phyloP scores from a whole-genome alignment of 2,113 vertebrate genomes.

The Jaculus jaculus region DNA sequence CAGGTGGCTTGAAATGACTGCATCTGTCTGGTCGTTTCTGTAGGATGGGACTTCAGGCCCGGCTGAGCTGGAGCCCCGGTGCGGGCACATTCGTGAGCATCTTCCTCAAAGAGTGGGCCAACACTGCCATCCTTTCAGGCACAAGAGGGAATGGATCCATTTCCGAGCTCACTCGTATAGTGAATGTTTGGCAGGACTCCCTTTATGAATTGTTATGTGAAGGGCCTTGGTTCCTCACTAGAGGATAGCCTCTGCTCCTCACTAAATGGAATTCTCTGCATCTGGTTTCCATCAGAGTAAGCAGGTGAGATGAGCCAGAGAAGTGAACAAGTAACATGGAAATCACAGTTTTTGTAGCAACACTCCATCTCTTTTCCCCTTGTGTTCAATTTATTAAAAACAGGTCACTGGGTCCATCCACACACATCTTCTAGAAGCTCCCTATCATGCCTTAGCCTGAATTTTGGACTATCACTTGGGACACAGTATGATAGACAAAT shows the following conservation, averaged over 20 bases:
- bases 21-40: not conserved
- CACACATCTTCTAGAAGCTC: not conserved
- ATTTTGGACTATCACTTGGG: not conserved
- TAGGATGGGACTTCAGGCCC: not conserved
- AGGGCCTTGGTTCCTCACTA: not conserved
- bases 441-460: not conserved
- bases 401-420: not conserved
- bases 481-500: slow-evolving; percentile 17
- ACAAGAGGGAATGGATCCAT: not conserved
- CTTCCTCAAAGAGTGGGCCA: not conserved
- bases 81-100: not conserved
- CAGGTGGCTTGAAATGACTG: not conserved
- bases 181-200: not conserved
- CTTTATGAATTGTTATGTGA: not conserved
- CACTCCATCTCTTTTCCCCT: not conserved
- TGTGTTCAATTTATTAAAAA: not conserved
- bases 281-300: not conserved
- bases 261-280: not conserved
- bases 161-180: not conserved
- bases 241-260: not conserved
- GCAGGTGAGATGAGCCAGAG: not conserved
- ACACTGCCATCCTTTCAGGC: not conserved
- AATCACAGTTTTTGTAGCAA: not conserved
- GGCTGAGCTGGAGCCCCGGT: not conserved
- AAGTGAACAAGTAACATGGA: not conserved